Conservation (phyloP, 1,140 invertebrate species). For the Polypedilum pembai region DNA sequence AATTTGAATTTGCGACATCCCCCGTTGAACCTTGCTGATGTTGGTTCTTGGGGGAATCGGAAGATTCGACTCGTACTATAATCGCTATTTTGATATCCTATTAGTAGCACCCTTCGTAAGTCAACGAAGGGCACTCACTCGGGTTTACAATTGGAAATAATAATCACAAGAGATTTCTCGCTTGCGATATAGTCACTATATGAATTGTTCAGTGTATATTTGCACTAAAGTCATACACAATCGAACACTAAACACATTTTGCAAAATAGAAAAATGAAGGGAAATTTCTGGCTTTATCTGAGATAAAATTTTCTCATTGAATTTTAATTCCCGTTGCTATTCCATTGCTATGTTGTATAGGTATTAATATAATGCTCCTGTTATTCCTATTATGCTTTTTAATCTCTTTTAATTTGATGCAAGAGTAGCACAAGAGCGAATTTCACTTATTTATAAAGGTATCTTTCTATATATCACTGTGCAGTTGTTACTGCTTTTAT, state of each 20-base stretch:
- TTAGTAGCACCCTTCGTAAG: conserved; percentile 29
- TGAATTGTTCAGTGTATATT: no score
- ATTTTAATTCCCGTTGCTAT: neutral
- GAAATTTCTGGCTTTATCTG: neutral
- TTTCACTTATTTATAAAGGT: no score
- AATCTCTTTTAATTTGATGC: conserved; percentile 28
- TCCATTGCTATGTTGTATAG: neutral
- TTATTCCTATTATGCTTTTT: conserved; percentile 28
- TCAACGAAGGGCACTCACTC: conserved; percentile 22
- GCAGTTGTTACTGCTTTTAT: neutral
- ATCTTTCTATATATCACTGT: neutral
- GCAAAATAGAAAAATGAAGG: no score
- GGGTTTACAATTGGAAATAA: no score
- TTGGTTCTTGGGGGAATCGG: conserved; percentile 31
- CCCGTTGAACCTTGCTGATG: conserved; percentile 34
- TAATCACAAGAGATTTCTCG: no score
- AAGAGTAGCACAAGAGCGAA: neutral
- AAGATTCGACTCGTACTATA: conserved; percentile 36
- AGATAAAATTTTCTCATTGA: conserved; percentile 14
- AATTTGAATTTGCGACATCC: neutral
- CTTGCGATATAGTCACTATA: no score
- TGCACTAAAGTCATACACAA: no score
- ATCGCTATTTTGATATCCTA: conserved; percentile 33
- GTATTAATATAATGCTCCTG: conserved; percentile 24
- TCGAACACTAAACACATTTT: no score